Base-by-base conservation (phyloP, 2,113 vertebrate genomes). In the Nymphicus hollandicus region DNA sequence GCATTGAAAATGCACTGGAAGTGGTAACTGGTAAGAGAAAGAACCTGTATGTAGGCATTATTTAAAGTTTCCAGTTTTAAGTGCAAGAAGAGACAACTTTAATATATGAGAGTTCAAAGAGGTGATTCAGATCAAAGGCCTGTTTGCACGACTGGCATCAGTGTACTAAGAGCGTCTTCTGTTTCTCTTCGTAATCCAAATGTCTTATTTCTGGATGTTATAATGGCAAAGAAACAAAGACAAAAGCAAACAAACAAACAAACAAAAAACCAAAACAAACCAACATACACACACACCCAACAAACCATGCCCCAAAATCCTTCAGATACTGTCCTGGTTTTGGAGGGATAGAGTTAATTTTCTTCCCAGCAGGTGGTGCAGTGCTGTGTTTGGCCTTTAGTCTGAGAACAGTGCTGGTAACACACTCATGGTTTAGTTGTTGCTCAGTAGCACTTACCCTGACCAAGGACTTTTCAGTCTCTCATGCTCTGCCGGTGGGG, bases 221-320 rank as follows among this genome's bases (percentile, higher is more conserved):
- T 73, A 16, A 44, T 72, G 24, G 13, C 2, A 29, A 35, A n/a
- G 20, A 58, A 50, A 64, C 10, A 31, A 70, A n/a, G 5, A 8
- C 13, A 61, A 37, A 43, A 50, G 7, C 8, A 52, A 76, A 1
- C 6, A 46, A 81, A 27, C 3, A 49, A 43, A 41, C 39, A 41
- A 52, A 13, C 22, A 11, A 14, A 46, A 46, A 55, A 8, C 2
- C 7, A 22, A 1, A 3, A 0, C 25, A 58, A 53, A 13, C 8
- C 37, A 58, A 7, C 56, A 37, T 44, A 44, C 19, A 11, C 43
- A 65, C 15, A 39, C 64, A n/a, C 17, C 28, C 2, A 73, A 50
- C 10, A 85, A 88, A 63, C 8, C 19, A 71, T 16, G 6, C 17
- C 50, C 65, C 65, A 86, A 82, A 70, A 56, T 61, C 29, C 14